Base-by-base conservation (phyloP, 1,140 invertebrate genomes). In the Bombus difficillimus region DNA sequence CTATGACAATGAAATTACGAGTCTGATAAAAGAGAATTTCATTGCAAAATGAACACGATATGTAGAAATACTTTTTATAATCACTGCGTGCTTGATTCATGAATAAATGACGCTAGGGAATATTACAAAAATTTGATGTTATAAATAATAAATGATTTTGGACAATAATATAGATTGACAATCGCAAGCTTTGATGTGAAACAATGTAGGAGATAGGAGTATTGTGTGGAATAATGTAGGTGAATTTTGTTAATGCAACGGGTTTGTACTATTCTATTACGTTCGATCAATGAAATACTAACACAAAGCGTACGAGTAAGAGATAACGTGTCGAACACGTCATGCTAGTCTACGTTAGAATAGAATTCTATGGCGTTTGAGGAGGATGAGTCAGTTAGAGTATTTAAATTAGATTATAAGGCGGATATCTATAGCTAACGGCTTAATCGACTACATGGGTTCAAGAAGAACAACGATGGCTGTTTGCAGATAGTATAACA, bases 261-360 rank as follows among this genome's bases (percentile, higher is more conserved):
- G 3, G 37, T 39, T 74, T 74, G 32, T 28, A 25, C 10, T 22
- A 37, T 75, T 75, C 34, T 57, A 53, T 25, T 34, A 76, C 15
- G 22, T 39, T 10, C 74, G 74, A 76, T 76, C 74, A 59, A 76
- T 76, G 74, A 39, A 76, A 76, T 18, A 76, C 47, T n/a, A n/a
- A 57, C 34, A 59, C 47, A 37, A 74, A 39, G 53, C 15, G 57
- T 15, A 53, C 8, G 8, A 37, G 73, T 75, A 75, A 75, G 43
- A 37, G 43, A 75, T 62, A 77, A 77, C 75, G 34, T 76, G 47
- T 76, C 53, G 12, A 37, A 77, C 75, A 62, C 75, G 74, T 75
- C 74, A 75, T 39, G 74, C 53, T 28, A 28, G 12, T 37, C 47
- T 34, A 37, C 25, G 10, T 22, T 57, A 76, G 13, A 59, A 76